Percentiles rank a stretch among this genome's conserved stretches.
Evolutionary conservation across 1,140 invertebrate genomes (phyloP).

Genomic region (Babylonia areolata): DNA sequence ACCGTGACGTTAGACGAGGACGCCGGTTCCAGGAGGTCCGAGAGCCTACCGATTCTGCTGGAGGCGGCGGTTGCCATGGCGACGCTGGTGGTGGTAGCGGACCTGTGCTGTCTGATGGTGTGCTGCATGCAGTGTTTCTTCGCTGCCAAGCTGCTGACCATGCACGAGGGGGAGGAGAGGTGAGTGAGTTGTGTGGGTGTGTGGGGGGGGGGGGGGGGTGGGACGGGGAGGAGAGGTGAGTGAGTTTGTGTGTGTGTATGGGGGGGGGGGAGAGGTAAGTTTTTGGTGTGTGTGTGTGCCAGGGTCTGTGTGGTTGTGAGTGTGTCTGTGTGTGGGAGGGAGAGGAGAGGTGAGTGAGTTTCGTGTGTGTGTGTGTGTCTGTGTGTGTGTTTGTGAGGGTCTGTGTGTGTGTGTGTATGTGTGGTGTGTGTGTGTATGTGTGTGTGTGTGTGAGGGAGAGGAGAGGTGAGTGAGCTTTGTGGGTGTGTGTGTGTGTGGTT

Average conservation of each 20-base stretch:
- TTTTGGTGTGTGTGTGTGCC: no score
- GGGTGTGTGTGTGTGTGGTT: no score
- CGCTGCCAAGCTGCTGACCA: conserved; percentile 91
- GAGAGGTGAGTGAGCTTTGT: no score
- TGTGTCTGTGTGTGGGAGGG: no score
- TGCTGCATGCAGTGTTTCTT: conserved; percentile 96
- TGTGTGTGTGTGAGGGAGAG: no score
- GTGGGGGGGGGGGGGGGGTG: not conserved
- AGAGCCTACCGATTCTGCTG: conserved; percentile 84
- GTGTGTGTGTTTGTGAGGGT: no score
- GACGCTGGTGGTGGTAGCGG: conserved; percentile 89
- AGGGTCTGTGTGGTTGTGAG: no score
- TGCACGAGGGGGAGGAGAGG: conserved; percentile 81
- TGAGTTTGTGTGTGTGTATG: not conserved
- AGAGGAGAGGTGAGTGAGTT: no score
- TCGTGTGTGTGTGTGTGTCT: no score
- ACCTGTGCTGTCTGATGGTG: conserved; percentile 92
- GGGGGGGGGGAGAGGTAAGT: no score
- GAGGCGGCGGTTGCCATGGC: conserved; percentile 92
- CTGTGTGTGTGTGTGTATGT: not conserved
- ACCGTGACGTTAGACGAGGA: not conserved
- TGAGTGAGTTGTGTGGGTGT: conserved; percentile 70
- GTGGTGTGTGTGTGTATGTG: not conserved
- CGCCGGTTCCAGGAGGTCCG: not conserved
- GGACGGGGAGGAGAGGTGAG: not conserved